phyloP scores from a whole-genome alignment of 2,888 invertebrate species.

The Acholoe squamosa region DNA sequence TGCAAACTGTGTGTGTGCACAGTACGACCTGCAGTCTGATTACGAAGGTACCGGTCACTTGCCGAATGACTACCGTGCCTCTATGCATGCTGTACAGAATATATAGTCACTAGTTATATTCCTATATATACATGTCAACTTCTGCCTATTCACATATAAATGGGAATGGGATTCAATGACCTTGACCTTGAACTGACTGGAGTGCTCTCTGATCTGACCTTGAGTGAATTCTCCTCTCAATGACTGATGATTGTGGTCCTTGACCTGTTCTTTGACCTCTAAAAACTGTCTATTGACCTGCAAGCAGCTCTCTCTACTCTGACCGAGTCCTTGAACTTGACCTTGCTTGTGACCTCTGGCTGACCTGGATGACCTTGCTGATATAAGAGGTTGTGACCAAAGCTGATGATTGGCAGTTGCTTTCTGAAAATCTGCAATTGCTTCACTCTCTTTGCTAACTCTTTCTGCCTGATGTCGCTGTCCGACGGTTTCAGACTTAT shows the following conservation, averaged over 20 bases:
- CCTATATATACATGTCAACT: conserved; percentile 6
- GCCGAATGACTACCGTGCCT: neutral
- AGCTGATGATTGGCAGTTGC: conserved; percentile 12
- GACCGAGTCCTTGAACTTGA: neutral
- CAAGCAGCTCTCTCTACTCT: neutral
- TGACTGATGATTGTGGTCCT: neutral
- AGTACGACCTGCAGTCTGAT: conserved; percentile 23
- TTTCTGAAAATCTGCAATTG: neutral
- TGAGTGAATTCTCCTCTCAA: neutral
- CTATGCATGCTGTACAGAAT: conserved; percentile 16
- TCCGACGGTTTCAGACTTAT: neutral
- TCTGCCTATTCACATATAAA: neutral
- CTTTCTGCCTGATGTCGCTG: neutral
- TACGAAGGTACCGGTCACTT: conserved; percentile 12
- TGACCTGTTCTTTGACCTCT: neutral
- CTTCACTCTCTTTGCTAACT: neutral
- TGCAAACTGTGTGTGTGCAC: conserved; percentile 8
- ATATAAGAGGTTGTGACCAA: neutral
- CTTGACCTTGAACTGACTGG: too few species aligned
- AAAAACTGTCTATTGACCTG: neutral
- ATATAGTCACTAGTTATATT: conserved; percentile 16
- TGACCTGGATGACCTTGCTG: conserved; percentile 11
- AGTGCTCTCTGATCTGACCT: too few species aligned
- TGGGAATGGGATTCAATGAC: neutral
- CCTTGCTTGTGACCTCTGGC: conserved; percentile 9